A percentile compares a stretch with the other conserved stretches of the same genome.
Conservation (phyloP, 2,797 vertebrate genomes). For the Coilia nasus region DNA sequence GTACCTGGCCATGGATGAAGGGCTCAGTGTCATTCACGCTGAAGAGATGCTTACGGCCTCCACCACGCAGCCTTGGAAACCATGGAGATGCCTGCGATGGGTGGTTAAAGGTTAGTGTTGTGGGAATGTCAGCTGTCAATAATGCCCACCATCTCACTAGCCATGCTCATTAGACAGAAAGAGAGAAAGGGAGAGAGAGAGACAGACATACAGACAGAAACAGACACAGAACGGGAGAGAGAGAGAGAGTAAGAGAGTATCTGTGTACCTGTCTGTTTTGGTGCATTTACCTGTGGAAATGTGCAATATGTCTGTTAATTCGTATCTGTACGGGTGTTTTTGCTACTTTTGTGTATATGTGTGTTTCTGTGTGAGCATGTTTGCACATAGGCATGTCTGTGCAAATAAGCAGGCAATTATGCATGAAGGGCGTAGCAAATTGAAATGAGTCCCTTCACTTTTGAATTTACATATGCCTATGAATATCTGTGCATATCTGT, state of each 20-base stretch:
- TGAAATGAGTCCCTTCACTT: neutral
- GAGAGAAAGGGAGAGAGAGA: neutral
- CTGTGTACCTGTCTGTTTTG: neutral
- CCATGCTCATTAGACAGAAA: neutral
- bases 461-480: neutral
- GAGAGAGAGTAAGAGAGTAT: too few species aligned
- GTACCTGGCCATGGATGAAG: slow-evolving; percentile 54
- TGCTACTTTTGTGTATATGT: neutral
- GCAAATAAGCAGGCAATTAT: neutral
- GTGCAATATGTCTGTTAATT: neutral
- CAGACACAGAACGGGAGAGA: too few species aligned
- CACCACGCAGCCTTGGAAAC: slow-evolving; percentile 69
- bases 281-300: neutral
- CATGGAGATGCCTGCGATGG: slow-evolving; percentile 68
- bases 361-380: neutral
- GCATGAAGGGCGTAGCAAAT: neutral
- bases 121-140: neutral
- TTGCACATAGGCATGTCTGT: neutral
- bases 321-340: neutral
- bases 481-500: neutral
- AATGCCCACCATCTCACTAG: neutral
- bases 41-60: slow-evolving; percentile 61
- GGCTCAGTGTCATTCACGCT: slow-evolving; percentile 18
- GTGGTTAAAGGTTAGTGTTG: slow-evolving; percentile 72
- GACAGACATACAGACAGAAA: too few species aligned